Conservation (phyloP, 2,113 vertebrate genomes). For the Malurus elegans region DNA sequence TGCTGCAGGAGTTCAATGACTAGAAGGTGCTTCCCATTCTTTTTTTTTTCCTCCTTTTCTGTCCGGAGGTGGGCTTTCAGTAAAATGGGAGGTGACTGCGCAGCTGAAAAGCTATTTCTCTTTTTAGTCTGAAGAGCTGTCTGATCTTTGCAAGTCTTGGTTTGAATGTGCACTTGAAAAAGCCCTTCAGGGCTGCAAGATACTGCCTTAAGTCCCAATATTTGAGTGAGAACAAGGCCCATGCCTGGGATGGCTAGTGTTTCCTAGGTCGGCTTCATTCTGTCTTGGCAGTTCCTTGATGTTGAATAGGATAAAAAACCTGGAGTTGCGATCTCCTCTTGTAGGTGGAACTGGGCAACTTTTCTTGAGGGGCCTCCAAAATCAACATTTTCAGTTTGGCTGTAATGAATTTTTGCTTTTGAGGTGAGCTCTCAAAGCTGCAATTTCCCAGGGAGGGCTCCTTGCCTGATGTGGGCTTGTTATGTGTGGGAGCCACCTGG, state of each 20-base stretch:
- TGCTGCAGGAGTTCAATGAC: not conserved
- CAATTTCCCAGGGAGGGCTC: not conserved
- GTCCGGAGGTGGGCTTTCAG: not conserved
- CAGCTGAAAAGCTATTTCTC: not conserved
- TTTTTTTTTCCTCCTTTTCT: not conserved
- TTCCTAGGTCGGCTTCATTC: not conserved
- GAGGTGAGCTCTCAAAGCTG: not conserved
- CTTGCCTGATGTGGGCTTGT: fast-evolving
- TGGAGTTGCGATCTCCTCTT: not conserved
- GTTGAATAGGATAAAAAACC: not conserved
- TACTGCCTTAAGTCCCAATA: not conserved
- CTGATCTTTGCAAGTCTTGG: not conserved
- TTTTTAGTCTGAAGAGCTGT: not conserved
- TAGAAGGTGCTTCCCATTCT: not conserved
- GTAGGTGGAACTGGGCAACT: not conserved
- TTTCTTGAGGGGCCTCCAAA: not conserved
- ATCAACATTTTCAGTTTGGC: not conserved
- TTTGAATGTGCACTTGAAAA: not conserved
- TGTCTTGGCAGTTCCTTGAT: not conserved
- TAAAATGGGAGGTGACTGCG: not conserved
- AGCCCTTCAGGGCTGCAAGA: not conserved
- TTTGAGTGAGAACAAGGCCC: not conserved
- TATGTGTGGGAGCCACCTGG: not conserved
- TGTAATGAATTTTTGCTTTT: not conserved
- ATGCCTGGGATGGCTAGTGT: fast-evolving